Percentiles rank a stretch among this genome's conserved stretches.
Evolutionary conservation across 2,797 vertebrate genomes (phyloP).

Genomic region (Bradypus variegatus): DNA sequence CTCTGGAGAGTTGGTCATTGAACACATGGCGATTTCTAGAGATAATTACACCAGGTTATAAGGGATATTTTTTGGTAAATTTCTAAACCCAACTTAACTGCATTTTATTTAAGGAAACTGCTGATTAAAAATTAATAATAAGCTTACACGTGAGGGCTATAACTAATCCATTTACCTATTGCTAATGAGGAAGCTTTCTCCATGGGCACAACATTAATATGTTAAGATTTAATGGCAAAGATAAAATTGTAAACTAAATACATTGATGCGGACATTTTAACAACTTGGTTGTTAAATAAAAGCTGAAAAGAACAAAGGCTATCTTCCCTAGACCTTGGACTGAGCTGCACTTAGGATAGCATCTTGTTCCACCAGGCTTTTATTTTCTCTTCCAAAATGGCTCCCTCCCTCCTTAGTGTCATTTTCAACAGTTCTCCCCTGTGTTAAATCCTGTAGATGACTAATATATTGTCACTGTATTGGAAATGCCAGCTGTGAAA

Average conservation of each 20-base stretch:
- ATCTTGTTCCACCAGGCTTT: neutral
- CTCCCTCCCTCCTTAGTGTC: neutral
- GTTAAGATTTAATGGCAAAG: slow-evolving; percentile 40
- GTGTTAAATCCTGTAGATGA: slow-evolving; percentile 10
- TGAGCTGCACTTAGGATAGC: neutral
- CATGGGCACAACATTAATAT: slow-evolving; percentile 24
- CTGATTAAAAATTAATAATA: slow-evolving; percentile 54
- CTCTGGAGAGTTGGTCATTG: slow-evolving; percentile 34
- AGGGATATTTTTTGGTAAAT: slow-evolving; percentile 20
- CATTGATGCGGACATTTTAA: neutral
- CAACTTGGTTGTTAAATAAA: slow-evolving; percentile 34
- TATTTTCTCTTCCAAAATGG: neutral
- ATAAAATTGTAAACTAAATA: slow-evolving; percentile 51
- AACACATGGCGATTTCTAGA: slow-evolving; percentile 34
- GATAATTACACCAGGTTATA: slow-evolving; percentile 26
- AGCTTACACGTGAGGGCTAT: slow-evolving; percentile 40
- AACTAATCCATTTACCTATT: slow-evolving; percentile 38
- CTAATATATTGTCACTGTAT: neutral
- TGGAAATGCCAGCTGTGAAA: slow-evolving; percentile 14
- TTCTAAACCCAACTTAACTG: slow-evolving; percentile 49
- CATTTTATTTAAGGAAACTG: slow-evolving; percentile 43
- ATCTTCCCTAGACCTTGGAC: neutral
- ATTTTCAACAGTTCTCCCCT: neutral
- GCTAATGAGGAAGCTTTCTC: slow-evolving; percentile 31
- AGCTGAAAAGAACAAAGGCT: neutral